Evolutionary conservation across 2,113 vertebrate genomes (phyloP).

Genomic region (Candoia aspera): DNA sequence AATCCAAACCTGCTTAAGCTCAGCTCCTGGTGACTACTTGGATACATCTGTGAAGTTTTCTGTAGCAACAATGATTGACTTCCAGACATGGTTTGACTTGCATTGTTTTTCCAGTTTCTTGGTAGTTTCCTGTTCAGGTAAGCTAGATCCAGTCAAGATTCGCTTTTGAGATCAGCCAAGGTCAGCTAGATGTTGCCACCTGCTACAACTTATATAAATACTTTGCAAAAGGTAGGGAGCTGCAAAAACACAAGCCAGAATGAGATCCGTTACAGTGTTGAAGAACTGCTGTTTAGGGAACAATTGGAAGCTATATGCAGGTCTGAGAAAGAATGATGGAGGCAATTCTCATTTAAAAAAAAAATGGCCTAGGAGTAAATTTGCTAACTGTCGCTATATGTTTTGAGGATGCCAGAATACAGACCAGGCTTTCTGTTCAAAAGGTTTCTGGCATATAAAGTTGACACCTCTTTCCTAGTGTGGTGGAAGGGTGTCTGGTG

Average conservation of each 20-base stretch:
- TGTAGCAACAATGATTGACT: neutral
- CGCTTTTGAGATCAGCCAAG: neutral
- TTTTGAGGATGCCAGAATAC: neutral
- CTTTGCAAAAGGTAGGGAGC: neutral
- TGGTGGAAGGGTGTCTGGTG: neutral
- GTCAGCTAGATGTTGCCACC: neutral
- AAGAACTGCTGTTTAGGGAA: neutral
- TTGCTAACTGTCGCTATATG: neutral
- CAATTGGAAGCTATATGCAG: no score
- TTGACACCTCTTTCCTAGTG: neutral
- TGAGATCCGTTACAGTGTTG: neutral
- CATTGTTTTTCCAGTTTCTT: neutral
- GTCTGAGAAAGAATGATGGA: neutral
- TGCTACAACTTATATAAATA: neutral
- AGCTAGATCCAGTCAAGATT: neutral
- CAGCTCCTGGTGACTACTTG: neutral
- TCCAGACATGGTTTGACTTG: neutral
- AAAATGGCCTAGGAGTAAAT: neutral
- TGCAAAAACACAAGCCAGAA: neutral
- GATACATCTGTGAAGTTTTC: neutral
- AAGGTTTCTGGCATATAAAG: neutral
- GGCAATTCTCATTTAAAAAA: neutral
- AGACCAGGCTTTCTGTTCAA: neutral
- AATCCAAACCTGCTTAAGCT: neutral
- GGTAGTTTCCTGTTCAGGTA: neutral